Conservation (phyloP, 92 coral and sea anemone species). For the Zoanthus gigantus region DNA sequence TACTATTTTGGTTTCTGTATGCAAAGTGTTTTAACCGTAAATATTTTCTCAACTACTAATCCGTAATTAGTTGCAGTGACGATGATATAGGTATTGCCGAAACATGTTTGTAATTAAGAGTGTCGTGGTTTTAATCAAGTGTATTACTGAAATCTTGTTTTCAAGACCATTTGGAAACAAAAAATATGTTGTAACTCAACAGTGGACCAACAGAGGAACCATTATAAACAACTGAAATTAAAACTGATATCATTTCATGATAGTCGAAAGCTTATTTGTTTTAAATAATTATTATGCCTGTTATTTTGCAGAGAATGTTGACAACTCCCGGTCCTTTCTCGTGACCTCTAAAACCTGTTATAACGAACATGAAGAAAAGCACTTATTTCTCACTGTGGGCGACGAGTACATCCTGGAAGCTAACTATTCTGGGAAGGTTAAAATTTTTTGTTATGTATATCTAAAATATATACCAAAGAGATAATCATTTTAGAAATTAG, state of each 20-base stretch:
- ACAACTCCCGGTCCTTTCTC: neutral
- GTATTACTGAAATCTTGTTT: no score
- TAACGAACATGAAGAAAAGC: constrained; percentile 13
- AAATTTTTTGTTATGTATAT: neutral
- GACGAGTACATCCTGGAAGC: constrained; percentile 22
- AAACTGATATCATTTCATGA: neutral
- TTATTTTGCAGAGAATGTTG: constrained; percentile 27
- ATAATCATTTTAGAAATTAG: no score
- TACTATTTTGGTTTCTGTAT: no score
- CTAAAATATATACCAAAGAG: no score
- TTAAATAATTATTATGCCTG: neutral
- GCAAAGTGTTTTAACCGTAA: no score
- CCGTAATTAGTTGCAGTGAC: no score
- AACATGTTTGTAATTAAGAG: no score
- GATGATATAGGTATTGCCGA: no score
- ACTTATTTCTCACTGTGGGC: constrained; percentile 18
- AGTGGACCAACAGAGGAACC: neutral
- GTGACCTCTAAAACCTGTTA: constrained; percentile 2
- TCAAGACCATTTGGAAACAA: no score
- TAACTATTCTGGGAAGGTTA: constrained; percentile 24
- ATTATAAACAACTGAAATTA: neutral
- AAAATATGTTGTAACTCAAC: no score
- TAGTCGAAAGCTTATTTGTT: neutral
- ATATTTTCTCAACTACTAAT: no score
- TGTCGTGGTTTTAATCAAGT: no score